Evolutionary conservation across 2,113 vertebrate species (phyloP), one percentile per base, ranked within the genome.

Genomic region (Phoxinus phoxinus): DNA sequence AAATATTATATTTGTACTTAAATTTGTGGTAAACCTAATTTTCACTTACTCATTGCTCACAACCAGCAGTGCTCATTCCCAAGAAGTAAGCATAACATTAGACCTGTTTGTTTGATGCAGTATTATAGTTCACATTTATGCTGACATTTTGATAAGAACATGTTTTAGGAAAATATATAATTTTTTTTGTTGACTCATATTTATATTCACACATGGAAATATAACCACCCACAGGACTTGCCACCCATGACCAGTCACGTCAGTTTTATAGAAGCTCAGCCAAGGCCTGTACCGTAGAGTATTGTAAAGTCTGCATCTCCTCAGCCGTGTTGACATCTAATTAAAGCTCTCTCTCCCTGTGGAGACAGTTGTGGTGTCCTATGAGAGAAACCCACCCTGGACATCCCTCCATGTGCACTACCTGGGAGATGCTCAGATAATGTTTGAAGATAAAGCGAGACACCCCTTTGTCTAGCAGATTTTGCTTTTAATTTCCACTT

Each of bases 381-480:
- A 15, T 51, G 37, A 87, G 78, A 81, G 41, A 65, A 46, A 59
- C 12, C 59, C 59, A 41, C 44, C 32, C 32, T 12, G 58, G 25
- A 35, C 23, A 4, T 23, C 19, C 71, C 58, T 65, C 58, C 86
- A n/a, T 63, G 67, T 72, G 48, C 19, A 3, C 48, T 51, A 23
- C 46, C 81, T 76, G 75, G 85, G 71, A 85, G 86, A 63, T 77
- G 67, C 76, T 53, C 17, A 80, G 37, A 83, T 84, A 84, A 73
- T 74, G 82, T 69, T 87, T 69, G 21, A 81, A 81, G 82, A 87
- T 65, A 27, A 71, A 74, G 69, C 79, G 58, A 11, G 73, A 51
- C 19, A 56, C 53, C 13, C 2, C 10, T 72, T 72, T 72, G 69
- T 44, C 69, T 72, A 10, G 4, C 37, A 72, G 69, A 21, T 44